A percentile compares a stretch with the other conserved stretches of the same genome.
phyloP scores from a whole-genome alignment of 1,140 invertebrate species.

The Acyrthosiphon pisum region DNA sequence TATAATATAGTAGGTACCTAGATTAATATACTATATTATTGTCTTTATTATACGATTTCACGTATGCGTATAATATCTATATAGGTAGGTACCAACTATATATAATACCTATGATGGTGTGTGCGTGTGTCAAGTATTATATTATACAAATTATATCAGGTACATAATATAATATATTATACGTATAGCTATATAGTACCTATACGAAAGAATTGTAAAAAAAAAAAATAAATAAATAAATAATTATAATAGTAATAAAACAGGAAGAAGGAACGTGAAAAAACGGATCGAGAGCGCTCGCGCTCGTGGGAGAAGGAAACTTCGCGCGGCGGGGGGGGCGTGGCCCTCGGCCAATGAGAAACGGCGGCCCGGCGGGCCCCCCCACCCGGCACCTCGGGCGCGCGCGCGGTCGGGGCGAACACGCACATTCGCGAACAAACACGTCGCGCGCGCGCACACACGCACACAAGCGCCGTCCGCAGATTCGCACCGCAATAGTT shows the following conservation, averaged over 20 bases:
- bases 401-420: not conserved
- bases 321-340: not conserved
- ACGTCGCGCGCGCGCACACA: constrained; percentile 7
- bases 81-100: too few relatives aligned
- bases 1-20: too few relatives aligned
- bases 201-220: not conserved
- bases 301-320: not conserved
- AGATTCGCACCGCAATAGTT: not conserved
- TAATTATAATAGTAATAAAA: not conserved
- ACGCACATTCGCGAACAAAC: constrained; percentile 25
- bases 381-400: not conserved
- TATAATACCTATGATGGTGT: not conserved
- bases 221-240: not conserved
- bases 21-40: not conserved
- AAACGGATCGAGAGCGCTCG: not conserved
- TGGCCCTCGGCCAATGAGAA: not conserved
- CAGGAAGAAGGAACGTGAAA: not conserved
- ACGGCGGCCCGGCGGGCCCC: not conserved
- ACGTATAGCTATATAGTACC: not conserved
- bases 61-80: too few relatives aligned
- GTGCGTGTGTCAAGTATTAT: not conserved
- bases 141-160: not conserved
- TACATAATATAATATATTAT: not conserved
- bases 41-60: not conserved
- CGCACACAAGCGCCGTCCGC: not conserved